Base-by-base conservation (phyloP, 2,888 invertebrate genomes). In the Andrena haemorrhoa region DNA sequence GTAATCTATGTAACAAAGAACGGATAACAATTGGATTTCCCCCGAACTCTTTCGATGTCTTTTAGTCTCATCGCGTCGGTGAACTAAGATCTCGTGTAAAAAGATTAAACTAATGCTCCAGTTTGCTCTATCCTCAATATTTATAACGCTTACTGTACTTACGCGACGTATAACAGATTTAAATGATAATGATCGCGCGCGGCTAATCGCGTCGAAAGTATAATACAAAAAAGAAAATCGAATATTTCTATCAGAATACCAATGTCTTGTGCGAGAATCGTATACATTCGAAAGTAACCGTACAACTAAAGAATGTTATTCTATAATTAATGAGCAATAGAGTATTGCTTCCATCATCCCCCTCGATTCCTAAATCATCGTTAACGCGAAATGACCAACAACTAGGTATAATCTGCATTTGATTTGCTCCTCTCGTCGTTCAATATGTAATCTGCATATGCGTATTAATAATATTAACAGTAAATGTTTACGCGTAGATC, bases 71-170 rank as follows among this genome's bases (percentile, higher is more conserved):
- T 58, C 12, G 26, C 16, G 65, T 77, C 7, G 47, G n/a, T 68
- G 56, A 77, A 64, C 72, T 84, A 79, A 79, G 74, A 81, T 83
- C 82, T 78, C 75, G 82, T 84, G 88, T 90, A 88, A 89, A 90
- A 90, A 89, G 83, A 83, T 75, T 86, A 86, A 70, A 64, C 88
- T 89, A 89, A 56, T 76, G 84, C 78, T 87, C 60, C 75, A 83
- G 75, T 60, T 81, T 84, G 79, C 60, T 64, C 75, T 83, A 83
- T 72, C 16, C 60, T 78, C 51, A 41, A 79, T 75, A 68, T 72
- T 53, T 51, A 61, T 71, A 68, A 79, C 53, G 60, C 47, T 73
- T 75, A 80, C 49, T 72, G 75, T 76, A 60, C 68, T 64, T 41
- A 49, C 56, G 56, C 51, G 66, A 85, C 23, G 49, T 35, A 60